Conservation (phyloP, 92 coral and sea anemone genomes). For the Anthopleura xanthogrammica region DNA sequence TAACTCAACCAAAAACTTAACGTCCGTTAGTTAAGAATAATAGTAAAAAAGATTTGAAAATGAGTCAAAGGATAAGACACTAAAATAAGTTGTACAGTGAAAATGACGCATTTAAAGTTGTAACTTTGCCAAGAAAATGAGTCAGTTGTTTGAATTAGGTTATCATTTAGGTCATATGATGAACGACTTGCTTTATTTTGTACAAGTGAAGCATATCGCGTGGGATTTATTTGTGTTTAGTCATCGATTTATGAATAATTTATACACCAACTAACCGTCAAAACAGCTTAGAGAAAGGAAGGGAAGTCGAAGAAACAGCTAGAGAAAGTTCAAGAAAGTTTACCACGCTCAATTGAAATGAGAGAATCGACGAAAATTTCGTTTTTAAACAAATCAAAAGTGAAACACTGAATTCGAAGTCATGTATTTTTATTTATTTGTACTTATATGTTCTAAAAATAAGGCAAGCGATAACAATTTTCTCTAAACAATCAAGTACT, state of each 20-base stretch:
- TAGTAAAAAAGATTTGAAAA: too few species aligned
- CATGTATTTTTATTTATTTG: background rate
- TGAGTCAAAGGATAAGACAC: too few species aligned
- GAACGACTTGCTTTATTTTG: background rate
- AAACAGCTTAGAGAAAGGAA: background rate
- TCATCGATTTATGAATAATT: background rate
- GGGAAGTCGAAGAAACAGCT: background rate
- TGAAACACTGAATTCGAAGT: background rate
- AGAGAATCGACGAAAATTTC: background rate
- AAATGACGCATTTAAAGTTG: background rate
- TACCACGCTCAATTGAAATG: too few species aligned
- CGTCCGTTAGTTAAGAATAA: too few species aligned
- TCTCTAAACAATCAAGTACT: background rate
- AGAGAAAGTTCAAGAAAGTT: background rate
- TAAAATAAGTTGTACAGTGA: too few species aligned
- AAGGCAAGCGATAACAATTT: background rate
- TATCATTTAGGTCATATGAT: conserved; percentile 1
- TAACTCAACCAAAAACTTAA: too few species aligned
- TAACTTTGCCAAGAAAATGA: background rate
- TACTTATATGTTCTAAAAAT: background rate
- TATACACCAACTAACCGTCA: background rate
- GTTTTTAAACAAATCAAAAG: too few species aligned
- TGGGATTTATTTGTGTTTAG: background rate
- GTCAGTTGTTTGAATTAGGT: background rate
- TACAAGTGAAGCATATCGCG: background rate